Conservation (phyloP, 2,113 vertebrate genomes). For the Romanogobio albipinnatus region DNA sequence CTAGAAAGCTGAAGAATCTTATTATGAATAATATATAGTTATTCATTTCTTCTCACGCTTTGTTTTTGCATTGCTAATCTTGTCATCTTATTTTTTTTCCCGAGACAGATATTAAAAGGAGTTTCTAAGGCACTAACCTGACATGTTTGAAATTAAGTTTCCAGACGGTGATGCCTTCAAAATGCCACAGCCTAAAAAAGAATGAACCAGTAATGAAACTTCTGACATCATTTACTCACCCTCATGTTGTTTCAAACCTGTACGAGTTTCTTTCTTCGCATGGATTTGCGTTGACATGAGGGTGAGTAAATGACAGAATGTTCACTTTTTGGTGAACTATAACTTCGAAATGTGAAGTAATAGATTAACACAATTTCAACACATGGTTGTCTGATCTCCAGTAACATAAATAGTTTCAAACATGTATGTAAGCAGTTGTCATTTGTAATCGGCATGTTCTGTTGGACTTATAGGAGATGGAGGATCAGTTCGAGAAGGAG, state of each 20-base stretch:
- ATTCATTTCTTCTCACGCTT: constrained; percentile 22
- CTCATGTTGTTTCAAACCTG: background rate
- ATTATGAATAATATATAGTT: background rate
- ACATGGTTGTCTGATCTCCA: background rate
- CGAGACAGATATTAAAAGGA: constrained; percentile 2
- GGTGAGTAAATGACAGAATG: background rate
- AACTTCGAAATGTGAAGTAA: no score
- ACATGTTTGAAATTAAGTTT: constrained; percentile 27
- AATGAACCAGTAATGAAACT: constrained; percentile 7
- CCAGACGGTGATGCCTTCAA: background rate
- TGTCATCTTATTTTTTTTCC: background rate
- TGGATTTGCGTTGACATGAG: background rate
- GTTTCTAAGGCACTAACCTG: background rate
- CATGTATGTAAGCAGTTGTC: background rate
- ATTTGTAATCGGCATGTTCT: background rate
- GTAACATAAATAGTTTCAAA: background rate
- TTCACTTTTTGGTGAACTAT: background rate
- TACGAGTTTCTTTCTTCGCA: background rate
- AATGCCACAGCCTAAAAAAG: constrained; percentile 19
- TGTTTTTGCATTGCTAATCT: constrained; percentile 32
- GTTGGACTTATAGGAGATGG: constrained; percentile 82
- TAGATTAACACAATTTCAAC: background rate
- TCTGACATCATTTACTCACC: background rate
- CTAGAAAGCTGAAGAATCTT: background rate
- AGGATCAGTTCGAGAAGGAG: constrained; percentile 91